Evolutionary conservation across 1,140 invertebrate species (phyloP), one percentile per base, ranked within the genome.

Genomic region (Caligus rogercresseyi): DNA sequence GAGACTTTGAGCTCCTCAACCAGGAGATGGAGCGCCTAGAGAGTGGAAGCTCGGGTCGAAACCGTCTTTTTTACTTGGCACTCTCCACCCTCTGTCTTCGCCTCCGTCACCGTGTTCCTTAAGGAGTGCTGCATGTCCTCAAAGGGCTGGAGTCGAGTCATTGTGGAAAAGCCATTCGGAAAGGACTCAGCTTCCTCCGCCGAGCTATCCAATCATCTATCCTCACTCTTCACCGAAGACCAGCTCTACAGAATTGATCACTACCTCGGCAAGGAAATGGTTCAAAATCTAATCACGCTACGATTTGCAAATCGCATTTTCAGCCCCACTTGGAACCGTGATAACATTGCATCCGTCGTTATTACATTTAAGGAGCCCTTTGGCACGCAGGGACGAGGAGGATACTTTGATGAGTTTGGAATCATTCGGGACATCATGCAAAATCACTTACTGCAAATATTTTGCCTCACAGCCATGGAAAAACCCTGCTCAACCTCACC

Each of bases 191-290:
- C 78, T 0, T 84, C 81, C 13, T 98, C 95, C 0, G 81, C 85
- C 54, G 77, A 81, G 64, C 76, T 99, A 2, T 91, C 89, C 7
- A 78, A 84, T 70, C 94, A 98, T 74, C 75, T 99, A 58, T 78
- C 85, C 1, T 79, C 79, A 0, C 73, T 98, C 20, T 99, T 98
- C 72, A 81, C 78, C 61, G 96, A 99, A 77, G 89, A 97, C 64
- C 87, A 99, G 75, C 79, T 98, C 51, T 98, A 97, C 71, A 78
- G 95, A 67, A 98, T 99, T 68, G 96, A 99, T 75, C 96, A 99
- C 75, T 99, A 99, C 73, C 77, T 99, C 26, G 96, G 96, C 16
- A 99, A 99, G 74, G 96, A 99, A 76, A 98, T 99, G 94, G 94
- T 99, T 3, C 95, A 99, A 74, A 99, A 99, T 77, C 73, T 99